These are phyloP conservation scores for Lutjanus erythropterus DNA, from an alignment of 2,113 vertebrate species.

Conservation along the genomic window DNA sequence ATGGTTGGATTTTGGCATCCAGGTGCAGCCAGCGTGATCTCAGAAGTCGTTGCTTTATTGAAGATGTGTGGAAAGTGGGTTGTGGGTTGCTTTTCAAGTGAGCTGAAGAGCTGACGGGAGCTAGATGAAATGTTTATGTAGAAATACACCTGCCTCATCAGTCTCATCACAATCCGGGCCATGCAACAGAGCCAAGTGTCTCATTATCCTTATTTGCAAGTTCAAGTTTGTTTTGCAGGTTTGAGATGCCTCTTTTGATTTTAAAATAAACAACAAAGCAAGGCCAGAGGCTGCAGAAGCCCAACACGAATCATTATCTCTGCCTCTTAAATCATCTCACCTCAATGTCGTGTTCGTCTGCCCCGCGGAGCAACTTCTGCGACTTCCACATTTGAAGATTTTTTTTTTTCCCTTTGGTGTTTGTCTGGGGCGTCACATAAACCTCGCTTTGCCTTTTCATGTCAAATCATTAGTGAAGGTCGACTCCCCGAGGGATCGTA, in stretches of 20 bases:
- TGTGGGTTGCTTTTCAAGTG: slow-evolving; percentile 43
- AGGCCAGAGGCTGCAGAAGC: background rate
- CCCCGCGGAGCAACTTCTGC: slow-evolving; percentile 1
- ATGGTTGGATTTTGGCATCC: slow-evolving; percentile 29
- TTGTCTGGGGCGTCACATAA: slow-evolving; percentile 36
- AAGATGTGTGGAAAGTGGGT: slow-evolving; percentile 33
- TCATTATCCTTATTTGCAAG: background rate
- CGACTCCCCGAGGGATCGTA: slow-evolving; percentile 43
- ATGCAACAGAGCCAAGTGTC: background rate
- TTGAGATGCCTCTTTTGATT: background rate
- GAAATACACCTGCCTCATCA: slow-evolving; percentile 50
- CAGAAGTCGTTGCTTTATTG: slow-evolving; percentile 8
- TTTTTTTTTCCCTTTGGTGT: slow-evolving; percentile 34
- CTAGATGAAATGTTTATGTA: slow-evolving; percentile 19
- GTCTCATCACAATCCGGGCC: slow-evolving; percentile 9
- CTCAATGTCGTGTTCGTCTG: background rate
- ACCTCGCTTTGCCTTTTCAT: slow-evolving; percentile 58
- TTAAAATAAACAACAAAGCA: slow-evolving; percentile 5
- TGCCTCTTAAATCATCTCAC: slow-evolving; percentile 44
- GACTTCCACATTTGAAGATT: slow-evolving; percentile 41
- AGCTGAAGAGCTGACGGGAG: slow-evolving; percentile 30
- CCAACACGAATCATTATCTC: slow-evolving; percentile 28
- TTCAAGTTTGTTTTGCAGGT: background rate
- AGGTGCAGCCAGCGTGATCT: slow-evolving; percentile 50
- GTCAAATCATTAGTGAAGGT: slow-evolving; percentile 57